These are phyloP conservation scores for Theonella swinhoei DNA, from an alignment of 37 sponge, comb jelly and placozoan genomes.

Conservation along the genomic window DNA sequence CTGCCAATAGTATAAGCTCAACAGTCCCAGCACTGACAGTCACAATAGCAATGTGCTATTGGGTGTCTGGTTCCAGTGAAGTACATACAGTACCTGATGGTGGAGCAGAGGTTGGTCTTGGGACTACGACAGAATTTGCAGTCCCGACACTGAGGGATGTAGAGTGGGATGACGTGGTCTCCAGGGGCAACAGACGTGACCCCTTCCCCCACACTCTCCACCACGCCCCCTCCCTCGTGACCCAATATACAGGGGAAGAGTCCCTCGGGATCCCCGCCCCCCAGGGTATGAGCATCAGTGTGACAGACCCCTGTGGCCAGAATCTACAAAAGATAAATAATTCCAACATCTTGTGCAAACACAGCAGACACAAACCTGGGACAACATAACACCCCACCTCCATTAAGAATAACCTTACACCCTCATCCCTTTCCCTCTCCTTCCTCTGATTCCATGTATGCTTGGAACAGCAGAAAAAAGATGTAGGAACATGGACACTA, in stretches of 20 bases:
- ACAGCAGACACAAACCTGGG: background rate
- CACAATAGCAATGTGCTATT: too few relatives aligned
- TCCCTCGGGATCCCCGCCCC: conserved; percentile 88
- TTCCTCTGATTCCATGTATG: too few relatives aligned
- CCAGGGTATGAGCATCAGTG: conserved; percentile 89
- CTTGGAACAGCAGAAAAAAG: too few relatives aligned
- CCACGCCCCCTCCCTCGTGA: conserved; percentile 95
- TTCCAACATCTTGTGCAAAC: too few relatives aligned
- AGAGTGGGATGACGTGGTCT: conserved; percentile 96
- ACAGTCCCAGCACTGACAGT: too few relatives aligned
- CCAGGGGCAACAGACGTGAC: conserved; percentile 77
- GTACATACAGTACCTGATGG: too few relatives aligned
- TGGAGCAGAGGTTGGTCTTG: conserved; percentile 93
- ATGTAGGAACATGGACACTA: too few relatives aligned
- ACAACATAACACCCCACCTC: too few relatives aligned
- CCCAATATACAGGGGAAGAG: conserved; percentile 90
- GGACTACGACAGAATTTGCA: conserved; percentile 92
- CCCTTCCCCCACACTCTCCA: conserved; percentile 93
- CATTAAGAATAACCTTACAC: background rate
- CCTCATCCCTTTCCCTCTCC: background rate
- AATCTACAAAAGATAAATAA: conserved; percentile 29
- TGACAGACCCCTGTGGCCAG: conserved; percentile 92
- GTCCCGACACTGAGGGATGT: conserved; percentile 94
- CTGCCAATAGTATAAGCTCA: too few relatives aligned
- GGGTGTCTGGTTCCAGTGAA: too few relatives aligned